Base-by-base conservation (phyloP, 2,113 vertebrate genomes). In the Alethe diademata region DNA sequence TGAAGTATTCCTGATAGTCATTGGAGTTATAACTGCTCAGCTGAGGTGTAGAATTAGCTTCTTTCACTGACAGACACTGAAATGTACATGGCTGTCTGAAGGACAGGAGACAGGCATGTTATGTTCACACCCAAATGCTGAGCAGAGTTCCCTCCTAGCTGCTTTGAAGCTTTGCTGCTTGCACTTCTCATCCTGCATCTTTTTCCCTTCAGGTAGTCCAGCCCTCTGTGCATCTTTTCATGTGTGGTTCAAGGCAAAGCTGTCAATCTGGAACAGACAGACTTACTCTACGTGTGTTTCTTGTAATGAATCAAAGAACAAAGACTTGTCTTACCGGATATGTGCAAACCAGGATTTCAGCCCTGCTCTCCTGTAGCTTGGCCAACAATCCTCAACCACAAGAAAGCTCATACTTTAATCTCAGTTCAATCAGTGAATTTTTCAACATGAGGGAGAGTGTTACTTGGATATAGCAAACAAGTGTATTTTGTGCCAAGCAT, bases 331-430 rank as follows among this genome's bases (percentile, higher is more conserved):
- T 79, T 88, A 95, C 86, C 17, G 19, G 81, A 78, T 93, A 82
- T 3, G 60, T 81, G 86, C 45, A 94, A 92, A 83, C 87, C 60
- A 74, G 40, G 75, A 67, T 83, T 84, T 83, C 82, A 95, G 18
- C 25, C 26, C 88, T n/a, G 40, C 61, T 94, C 79, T 86, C 79
- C 69, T 92, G 67, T 88, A 92, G 36, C 65, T 88, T 75, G 86
- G 95, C 90, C 75, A 96, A 78, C 79, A 93, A 92, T 28, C n/a
- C 51, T 40, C 69, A 92, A 84, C 94, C 95, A 92, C 95, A 96
- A 89, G 94, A 95, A 96, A 97, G 91, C 60, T 83, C 71, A 56
- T 42, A 51, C 82, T 95, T 96, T 93, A 90, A 94, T 96, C 94
- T 90, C 86, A 65, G 90, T 86, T 95, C 82, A 86, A 84, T 70